A percentile compares a stretch with the other conserved stretches of the same genome.
Evolutionary conservation across 2,113 vertebrate species (phyloP).

Genomic region (Sinocyclocheilus grahami): DNA sequence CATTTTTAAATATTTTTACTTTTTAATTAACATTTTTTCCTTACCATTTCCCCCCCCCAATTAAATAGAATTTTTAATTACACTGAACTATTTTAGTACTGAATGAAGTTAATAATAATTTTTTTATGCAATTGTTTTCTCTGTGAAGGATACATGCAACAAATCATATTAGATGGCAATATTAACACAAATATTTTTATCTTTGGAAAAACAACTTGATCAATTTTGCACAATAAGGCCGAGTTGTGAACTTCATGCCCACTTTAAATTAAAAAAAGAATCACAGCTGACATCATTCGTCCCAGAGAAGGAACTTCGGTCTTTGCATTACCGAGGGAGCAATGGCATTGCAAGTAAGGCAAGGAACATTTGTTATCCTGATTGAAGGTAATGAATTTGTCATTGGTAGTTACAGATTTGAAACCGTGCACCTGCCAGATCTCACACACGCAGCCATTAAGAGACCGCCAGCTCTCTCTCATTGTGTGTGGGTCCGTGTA

Average conservation of each 20-base stretch:
- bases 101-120: not conserved
- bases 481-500: constrained; percentile 34
- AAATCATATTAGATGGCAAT: not conserved
- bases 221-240: not conserved
- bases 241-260: not conserved
- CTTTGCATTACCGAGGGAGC: not conserved
- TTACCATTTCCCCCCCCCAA: no score
- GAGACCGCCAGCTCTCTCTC: constrained; percentile 2
- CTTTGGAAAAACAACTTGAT: not conserved
- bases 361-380: constrained; percentile 32
- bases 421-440: constrained; percentile 29
- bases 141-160: not conserved
- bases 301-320: not conserved
- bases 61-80: not conserved
- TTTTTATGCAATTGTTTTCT: not conserved
- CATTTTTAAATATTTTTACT: no score
- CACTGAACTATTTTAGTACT: not conserved
- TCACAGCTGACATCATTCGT: not conserved
- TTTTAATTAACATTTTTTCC: no score
- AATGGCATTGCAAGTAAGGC: not conserved
- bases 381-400: constrained; percentile 45
- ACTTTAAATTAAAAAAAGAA: constrained; percentile 7
- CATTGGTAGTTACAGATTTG: constrained; percentile 40
- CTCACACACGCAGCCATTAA: constrained; percentile 14
- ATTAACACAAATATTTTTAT: not conserved